These are phyloP conservation scores for Scalopus aquaticus DNA, from an alignment of 2,113 vertebrate species.

Conservation along the genomic window DNA sequence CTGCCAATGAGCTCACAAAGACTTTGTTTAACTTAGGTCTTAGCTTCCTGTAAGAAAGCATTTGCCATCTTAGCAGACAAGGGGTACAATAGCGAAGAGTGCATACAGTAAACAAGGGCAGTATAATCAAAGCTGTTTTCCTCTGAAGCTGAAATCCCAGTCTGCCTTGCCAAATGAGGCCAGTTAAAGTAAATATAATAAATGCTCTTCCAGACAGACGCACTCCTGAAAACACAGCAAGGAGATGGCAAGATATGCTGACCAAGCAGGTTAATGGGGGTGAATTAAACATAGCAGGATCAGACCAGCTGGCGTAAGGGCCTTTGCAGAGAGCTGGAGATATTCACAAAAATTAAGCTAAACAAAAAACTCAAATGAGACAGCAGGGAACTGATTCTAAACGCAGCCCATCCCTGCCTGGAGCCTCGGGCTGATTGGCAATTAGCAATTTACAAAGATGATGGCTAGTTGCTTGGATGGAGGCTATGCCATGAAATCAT, in stretches of 20 bases:
- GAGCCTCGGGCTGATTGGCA: neutral
- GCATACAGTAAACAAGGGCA: neutral
- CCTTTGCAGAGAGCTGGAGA: constrained; percentile 1
- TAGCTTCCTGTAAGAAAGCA: constrained; percentile 17
- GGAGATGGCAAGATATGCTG: constrained; percentile 50
- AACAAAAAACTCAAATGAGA: neutral
- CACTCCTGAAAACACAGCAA: constrained; percentile 24
- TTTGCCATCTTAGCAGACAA: constrained; percentile 9
- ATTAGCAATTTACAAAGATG: constrained; percentile 43
- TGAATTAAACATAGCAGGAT: constrained; percentile 50
- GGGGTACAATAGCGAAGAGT: neutral
- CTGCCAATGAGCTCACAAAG: neutral
- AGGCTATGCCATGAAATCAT: neutral
- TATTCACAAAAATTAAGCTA: constrained; percentile 38
- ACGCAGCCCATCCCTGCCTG: neutral
- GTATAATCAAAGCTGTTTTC: constrained; percentile 15
- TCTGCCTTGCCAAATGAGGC: constrained; percentile 60
- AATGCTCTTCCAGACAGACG: constrained; percentile 42
- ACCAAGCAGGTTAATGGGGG: constrained; percentile 56
- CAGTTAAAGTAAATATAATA: constrained; percentile 65
- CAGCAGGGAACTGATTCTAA: neutral
- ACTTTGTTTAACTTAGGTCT: neutral
- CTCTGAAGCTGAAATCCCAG: constrained; percentile 22
- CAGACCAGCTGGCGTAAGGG: constrained; percentile 21
- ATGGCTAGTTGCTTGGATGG: neutral